phyloP scores from a whole-genome alignment of 1,140 invertebrate species.

The Halictus rubicundus region DNA sequence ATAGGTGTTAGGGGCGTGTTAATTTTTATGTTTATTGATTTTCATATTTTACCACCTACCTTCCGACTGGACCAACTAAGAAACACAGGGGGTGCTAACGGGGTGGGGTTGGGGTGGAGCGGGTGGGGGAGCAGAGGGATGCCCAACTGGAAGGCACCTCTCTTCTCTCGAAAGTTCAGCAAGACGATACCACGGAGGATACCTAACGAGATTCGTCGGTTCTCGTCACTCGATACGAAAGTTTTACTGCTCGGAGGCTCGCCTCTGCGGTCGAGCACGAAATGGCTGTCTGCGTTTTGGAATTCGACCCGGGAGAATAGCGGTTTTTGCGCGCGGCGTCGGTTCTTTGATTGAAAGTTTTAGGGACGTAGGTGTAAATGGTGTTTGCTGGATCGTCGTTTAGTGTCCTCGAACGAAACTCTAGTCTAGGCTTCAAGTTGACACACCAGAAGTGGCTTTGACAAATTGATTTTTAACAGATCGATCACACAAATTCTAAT shows the following conservation, averaged over 20 bases:
- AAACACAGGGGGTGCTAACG: neutral
- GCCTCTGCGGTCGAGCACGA: neutral
- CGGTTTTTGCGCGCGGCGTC: no score
- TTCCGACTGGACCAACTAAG: neutral
- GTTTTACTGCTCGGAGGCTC: neutral
- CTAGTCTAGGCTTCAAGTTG: no score
- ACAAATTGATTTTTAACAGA: no score
- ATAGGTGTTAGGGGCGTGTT: conserved; percentile 74
- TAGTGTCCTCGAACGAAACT: no score
- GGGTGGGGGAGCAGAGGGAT: no score
- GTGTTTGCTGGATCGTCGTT: no score
- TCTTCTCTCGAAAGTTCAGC: neutral
- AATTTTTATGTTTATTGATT: conserved; percentile 80
- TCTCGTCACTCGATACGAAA: neutral
- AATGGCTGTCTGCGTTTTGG: neutral
- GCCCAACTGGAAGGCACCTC: neutral
- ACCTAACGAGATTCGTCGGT: conserved; percentile 13
- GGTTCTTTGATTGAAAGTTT: no score
- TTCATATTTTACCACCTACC: conserved; percentile 78
- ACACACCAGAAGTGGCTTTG: no score
- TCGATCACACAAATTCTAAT: no score
- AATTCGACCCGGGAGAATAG: no score
- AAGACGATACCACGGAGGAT: neutral
- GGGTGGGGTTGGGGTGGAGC: no score
- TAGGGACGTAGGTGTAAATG: no score